phyloP scores from a whole-genome alignment of 1,140 invertebrate genomes.

The Muscidifurax raptorellus region DNA sequence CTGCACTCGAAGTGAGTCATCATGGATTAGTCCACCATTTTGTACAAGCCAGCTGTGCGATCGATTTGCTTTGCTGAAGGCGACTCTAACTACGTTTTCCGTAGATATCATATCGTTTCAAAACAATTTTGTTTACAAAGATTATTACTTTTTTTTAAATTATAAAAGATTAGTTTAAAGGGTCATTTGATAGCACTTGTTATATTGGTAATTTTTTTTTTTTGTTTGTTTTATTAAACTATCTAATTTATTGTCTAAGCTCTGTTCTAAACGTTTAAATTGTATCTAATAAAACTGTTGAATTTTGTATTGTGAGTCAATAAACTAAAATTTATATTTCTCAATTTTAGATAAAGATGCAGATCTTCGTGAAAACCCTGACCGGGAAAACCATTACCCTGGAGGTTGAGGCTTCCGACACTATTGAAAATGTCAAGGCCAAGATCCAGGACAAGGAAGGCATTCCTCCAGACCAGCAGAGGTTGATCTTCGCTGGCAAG shows the following conservation, averaged over 20 bases:
- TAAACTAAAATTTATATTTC: background rate
- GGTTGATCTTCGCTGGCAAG: conserved; percentile 82
- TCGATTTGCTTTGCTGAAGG: background rate
- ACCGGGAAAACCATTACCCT: conserved; percentile 84
- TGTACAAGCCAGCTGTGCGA: conserved; percentile 16
- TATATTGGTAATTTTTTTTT: background rate
- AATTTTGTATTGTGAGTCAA: too few species aligned
- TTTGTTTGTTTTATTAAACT: background rate
- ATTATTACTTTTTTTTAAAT: too few species aligned
- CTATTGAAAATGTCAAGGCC: conserved; percentile 83
- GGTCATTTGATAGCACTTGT: too few species aligned
- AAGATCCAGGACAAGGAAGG: conserved; percentile 84
- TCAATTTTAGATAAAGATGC: conserved; percentile 54
- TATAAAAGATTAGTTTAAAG: too few species aligned
- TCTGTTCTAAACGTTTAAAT: too few species aligned
- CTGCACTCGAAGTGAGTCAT: background rate
- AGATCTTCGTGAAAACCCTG: conserved; percentile 74
- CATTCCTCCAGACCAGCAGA: conserved; percentile 80
- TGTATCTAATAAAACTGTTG: too few species aligned
- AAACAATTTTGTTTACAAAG: too few species aligned
- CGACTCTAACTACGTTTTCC: background rate
- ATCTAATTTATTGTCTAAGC: too few species aligned
- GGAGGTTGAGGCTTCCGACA: conserved; percentile 83
- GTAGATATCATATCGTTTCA: too few species aligned
- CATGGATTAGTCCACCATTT: conserved; percentile 31